Evolutionary conservation across 1,140 invertebrate genomes (phyloP), one percentile per base, ranked within the genome.

Genomic region (Latrodectus geometricus): DNA sequence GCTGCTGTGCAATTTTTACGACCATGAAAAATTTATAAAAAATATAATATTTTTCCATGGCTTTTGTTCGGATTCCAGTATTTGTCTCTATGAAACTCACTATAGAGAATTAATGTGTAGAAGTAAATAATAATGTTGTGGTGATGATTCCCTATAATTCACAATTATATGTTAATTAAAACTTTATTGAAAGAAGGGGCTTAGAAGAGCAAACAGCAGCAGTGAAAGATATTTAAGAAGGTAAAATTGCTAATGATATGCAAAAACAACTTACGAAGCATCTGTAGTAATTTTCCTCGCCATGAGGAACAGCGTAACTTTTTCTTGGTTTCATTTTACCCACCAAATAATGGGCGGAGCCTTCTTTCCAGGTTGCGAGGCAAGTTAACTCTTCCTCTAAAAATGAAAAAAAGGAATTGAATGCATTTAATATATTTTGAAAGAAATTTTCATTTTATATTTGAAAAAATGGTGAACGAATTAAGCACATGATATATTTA

Each of bases 311-410:
- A 20, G 65, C 56, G 21, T 87, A 73, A 17, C 73, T 87, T 83
- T 80, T 82, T 66, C 77, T 73, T 66, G 76, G 76, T 70, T 79
- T 95, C 77, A 94, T 92, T 89, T 94, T 95, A 21, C 95, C 96
- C 65, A 97, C 95, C 84, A 97, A 92, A 91, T 96, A 97, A 68
- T 95, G 93, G 73, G 95, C 95, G 89, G 95, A 96, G 15, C 96
- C 95, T 90, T 97, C 96, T 91, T 96, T 96, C 96, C 96, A 97
- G 56, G 94, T 94, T 5, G 95, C 96, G 88, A 96, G 90, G 89
- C 96, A 97, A 88, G 95, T 94, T 81, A 97, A 91, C 90, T 96
- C 95, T 90, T 97, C 96, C 61, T 95, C 96, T 97, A 93, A 66
- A 91, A 91, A 91, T 49, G 48, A 88, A 69, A 54, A 85, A 85